Conservation (phyloP, 2,888 invertebrate species). For the Octodonta nipae region DNA sequence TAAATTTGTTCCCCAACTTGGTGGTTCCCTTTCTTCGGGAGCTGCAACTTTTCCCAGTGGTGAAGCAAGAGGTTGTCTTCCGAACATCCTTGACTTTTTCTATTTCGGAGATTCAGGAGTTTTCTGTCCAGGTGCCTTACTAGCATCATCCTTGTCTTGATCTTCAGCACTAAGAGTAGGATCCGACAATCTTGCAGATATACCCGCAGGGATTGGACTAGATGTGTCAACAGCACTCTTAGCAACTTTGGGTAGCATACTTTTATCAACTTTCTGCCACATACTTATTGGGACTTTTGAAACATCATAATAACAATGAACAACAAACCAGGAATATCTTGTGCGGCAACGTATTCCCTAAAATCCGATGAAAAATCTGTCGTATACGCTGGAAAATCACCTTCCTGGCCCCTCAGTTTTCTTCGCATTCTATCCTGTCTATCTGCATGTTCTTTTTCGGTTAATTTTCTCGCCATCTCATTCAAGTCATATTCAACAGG, state of each 20-base stretch:
- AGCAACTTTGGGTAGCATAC: constrained; percentile 24
- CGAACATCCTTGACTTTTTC: constrained; percentile 14
- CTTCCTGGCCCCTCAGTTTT: constrained; percentile 21
- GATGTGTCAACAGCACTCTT: constrained; percentile 17
- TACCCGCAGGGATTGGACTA: constrained; percentile 8
- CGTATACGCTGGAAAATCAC: constrained; percentile 27
- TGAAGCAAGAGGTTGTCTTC: constrained; percentile 18
- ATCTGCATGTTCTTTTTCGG: constrained; percentile 24
- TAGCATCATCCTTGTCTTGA: too few relatives aligned
- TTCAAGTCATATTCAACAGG: constrained; percentile 22
- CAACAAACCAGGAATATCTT: constrained; percentile 39
- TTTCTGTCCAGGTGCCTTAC: too few relatives aligned
- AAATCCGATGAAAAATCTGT: constrained; percentile 34
- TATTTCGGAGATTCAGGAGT: too few relatives aligned
- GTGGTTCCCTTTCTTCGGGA: constrained; percentile 23
- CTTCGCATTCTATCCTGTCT: constrained; percentile 15
- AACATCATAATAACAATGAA: constrained; percentile 40
- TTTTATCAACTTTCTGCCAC: constrained; percentile 32
- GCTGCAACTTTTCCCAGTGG: constrained; percentile 19
- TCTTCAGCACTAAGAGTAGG: too few relatives aligned
- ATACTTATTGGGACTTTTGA: constrained; percentile 35
- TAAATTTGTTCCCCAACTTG: constrained; percentile 33
- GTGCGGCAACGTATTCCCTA: constrained; percentile 36
- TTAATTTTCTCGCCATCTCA: constrained; percentile 28
- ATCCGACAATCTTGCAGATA: too few relatives aligned